Evolutionary conservation across 2,888 invertebrate species (phyloP), one percentile per base, ranked within the genome.

Genomic region (Sesamia inferens): DNA sequence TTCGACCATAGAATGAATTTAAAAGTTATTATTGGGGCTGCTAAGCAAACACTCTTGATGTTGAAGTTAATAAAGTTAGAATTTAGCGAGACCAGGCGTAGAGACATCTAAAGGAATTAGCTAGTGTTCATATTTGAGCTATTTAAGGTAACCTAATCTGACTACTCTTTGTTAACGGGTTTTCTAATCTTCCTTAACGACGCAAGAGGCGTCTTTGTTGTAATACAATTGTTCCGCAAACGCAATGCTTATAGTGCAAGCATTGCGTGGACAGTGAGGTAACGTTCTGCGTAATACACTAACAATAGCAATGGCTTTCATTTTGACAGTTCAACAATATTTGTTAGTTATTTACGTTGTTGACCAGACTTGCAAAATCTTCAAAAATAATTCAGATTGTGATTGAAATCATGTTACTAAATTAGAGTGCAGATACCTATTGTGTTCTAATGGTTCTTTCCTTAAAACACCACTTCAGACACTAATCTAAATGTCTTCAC

Each of bases 141-240:
- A 57, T 55, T n/a, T 24, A 39, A 22, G 64, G 64, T 54, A 54
- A 54, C 55, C 10, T 6, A 16, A 11, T 5, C 61, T 51, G n/a
- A 64, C 64, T 59, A 65, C 55, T 65, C 61, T 24, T 42, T 54
- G 24, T 57, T 19, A 8, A 3, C 6, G 4, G 2, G 54, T 22
- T 54, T 64, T 11, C 14, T 24, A 48, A 63, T 48, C 4, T 55
- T 54, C 24, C n/a, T 14, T 3, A 24, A 74, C 68, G 76, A 75
- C 24, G 42, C 48, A 19, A 57, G 31, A 16, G 2, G 16, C n/a
- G 31, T 19, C 16, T 47, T 61, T 11, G 19, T 13, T 5, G 14
- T 22, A 16, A 58, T 16, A 54, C 8, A 54, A 65, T 8, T 3
- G 51, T 59, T n/a, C 8, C 24, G 7, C 55, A 55, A 22, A 22